Conservation (phyloP, 2,888 invertebrate species). For the Smittia sp. region DNA sequence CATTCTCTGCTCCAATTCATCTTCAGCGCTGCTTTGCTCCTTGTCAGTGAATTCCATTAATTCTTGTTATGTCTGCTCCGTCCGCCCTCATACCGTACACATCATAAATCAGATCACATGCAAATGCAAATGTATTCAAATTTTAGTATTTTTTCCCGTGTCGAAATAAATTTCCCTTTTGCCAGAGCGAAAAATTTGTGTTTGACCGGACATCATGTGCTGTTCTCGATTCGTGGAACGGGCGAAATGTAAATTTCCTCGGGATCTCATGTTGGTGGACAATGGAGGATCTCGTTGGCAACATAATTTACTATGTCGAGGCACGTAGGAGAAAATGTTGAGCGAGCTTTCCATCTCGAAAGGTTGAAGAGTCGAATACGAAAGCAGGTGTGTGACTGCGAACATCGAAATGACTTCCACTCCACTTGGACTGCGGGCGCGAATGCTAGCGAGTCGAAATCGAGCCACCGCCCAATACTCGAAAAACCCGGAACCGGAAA, state of each 20-base stretch:
- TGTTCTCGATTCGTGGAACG: not conserved
- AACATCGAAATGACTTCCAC: too few relatives aligned
- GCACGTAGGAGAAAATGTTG: not conserved
- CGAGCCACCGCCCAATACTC: conserved; percentile 14
- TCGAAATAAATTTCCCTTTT: not conserved
- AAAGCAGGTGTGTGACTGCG: too few relatives aligned
- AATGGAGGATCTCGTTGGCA: not conserved
- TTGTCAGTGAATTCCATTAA: conserved; percentile 20
- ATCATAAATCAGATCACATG: conserved; percentile 17
- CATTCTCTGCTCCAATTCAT: not conserved
- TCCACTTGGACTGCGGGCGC: not conserved
- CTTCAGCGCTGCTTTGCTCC: not conserved
- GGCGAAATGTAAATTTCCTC: conserved; percentile 17
- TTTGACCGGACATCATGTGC: conserved; percentile 20
- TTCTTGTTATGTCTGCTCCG: conserved; percentile 17
- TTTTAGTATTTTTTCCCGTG: not conserved
- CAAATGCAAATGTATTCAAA: conserved; percentile 18
- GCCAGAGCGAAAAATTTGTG: not conserved
- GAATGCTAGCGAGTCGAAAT: not conserved
- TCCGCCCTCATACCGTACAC: not conserved
- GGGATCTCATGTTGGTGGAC: not conserved
- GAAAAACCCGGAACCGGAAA: conserved; percentile 24
- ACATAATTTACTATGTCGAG: not conserved
- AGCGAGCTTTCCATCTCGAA: too few relatives aligned
- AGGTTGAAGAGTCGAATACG: too few relatives aligned